These are phyloP conservation scores for Xenotilapia caudafasciata DNA, from an alignment of 2,113 vertebrate species.

Conservation along the genomic window DNA sequence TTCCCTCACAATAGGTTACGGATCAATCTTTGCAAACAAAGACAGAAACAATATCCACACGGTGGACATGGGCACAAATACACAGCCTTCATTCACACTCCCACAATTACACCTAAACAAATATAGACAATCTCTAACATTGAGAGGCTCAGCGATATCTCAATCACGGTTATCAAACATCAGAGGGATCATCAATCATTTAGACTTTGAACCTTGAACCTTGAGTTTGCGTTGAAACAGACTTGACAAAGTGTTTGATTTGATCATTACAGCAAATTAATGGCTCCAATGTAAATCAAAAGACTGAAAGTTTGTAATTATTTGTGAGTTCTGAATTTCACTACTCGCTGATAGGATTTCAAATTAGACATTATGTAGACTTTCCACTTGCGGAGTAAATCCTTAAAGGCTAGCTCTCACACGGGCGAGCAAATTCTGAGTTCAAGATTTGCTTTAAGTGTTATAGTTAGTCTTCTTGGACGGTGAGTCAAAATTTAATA, in stretches of 20 bases:
- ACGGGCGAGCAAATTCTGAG: background rate
- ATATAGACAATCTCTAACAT: background rate
- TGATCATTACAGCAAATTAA: background rate
- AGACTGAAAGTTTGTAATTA: background rate
- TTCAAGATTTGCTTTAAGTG: background rate
- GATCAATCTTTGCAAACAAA: background rate
- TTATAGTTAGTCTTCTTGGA: background rate
- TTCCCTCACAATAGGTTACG: background rate
- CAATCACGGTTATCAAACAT: background rate
- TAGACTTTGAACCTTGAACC: background rate
- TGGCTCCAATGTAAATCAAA: background rate
- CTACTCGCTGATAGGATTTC: background rate
- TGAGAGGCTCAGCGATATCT: background rate
- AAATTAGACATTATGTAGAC: background rate
- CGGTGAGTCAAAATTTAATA: background rate
- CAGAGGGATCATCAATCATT: background rate
- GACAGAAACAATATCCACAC: background rate
- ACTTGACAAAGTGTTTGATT: background rate
- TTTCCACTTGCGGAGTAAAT: background rate
- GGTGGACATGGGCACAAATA: background rate
- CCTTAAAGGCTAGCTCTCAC: background rate
- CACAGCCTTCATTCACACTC: background rate
- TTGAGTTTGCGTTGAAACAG: background rate
- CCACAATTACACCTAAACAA: background rate
- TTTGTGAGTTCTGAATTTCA: background rate